Evolutionary conservation across 2,113 vertebrate species (phyloP).

Genomic region (Pseudorasbora parva): DNA sequence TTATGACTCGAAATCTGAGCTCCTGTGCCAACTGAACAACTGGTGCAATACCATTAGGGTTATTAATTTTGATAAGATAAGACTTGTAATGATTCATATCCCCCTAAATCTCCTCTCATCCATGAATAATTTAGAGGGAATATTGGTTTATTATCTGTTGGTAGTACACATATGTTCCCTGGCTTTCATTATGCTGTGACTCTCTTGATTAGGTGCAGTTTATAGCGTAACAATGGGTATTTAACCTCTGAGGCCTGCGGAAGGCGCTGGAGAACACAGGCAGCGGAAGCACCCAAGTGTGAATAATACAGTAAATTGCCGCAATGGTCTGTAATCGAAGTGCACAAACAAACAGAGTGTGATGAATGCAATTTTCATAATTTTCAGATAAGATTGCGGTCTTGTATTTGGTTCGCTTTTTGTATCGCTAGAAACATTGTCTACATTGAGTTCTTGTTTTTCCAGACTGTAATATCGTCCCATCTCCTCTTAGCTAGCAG

Average conservation of each 20-base stretch:
- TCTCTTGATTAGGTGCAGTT: slow-evolving; percentile 48
- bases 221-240: slow-evolving; percentile 50
- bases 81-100: slow-evolving; percentile 54
- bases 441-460: background rate
- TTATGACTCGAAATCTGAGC: slow-evolving; percentile 40
- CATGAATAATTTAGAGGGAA: slow-evolving; percentile 54
- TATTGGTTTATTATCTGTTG: slow-evolving; percentile 48
- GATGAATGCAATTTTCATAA: slow-evolving; percentile 52
- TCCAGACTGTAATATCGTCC: slow-evolving; percentile 31
- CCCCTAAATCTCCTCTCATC: slow-evolving; percentile 54
- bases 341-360: slow-evolving; percentile 51
- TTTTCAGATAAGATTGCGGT: slow-evolving; percentile 49
- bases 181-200: slow-evolving; percentile 24
- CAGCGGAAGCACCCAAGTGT: slow-evolving; percentile 25
- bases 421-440: slow-evolving; percentile 35
- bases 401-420: slow-evolving; percentile 20
- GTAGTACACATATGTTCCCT: slow-evolving; percentile 48
- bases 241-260: slow-evolving; percentile 41
- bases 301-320: slow-evolving; percentile 51
- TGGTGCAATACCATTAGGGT: slow-evolving; percentile 52
- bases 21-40: slow-evolving; percentile 51
- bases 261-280: slow-evolving; percentile 18
- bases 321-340: slow-evolving; percentile 32
- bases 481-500: slow-evolving; percentile 27
- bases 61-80: slow-evolving; percentile 54